Conservation (phyloP, 2,888 invertebrate genomes). For the Opisthograptis luteolata region DNA sequence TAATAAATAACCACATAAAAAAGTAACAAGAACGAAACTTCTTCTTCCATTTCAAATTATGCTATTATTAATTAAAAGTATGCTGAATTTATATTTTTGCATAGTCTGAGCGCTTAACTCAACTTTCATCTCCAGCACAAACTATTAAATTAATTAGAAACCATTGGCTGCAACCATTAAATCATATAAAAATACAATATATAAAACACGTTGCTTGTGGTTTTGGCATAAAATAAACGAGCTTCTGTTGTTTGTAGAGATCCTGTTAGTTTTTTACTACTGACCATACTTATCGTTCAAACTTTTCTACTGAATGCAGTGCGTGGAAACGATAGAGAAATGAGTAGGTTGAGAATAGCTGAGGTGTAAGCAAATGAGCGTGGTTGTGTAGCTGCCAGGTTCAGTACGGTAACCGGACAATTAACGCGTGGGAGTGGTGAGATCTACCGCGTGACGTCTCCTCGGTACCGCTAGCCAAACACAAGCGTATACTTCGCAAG, state of each 20-base stretch:
- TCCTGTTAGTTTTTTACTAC: no score
- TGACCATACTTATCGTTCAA: constrained; percentile 26
- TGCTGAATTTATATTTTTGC: neutral
- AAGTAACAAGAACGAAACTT: no score
- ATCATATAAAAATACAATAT: neutral
- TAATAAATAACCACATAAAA: no score
- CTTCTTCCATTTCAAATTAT: no score
- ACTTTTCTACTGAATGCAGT: constrained; percentile 17
- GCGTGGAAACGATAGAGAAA: constrained; percentile 24
- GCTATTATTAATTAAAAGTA: no score
- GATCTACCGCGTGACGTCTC: constrained; percentile 33
- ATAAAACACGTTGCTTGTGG: constrained; percentile 28
- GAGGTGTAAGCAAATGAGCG: constrained; percentile 29
- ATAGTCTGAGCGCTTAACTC: neutral
- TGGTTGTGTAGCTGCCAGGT: constrained; percentile 4
- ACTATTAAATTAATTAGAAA: neutral
- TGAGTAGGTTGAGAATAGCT: constrained; percentile 20
- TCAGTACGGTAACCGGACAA: constrained; percentile 22
- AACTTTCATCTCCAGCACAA: neutral
- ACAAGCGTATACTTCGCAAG: constrained; percentile 49
- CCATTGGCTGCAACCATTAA: neutral
- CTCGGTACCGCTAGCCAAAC: constrained; percentile 67
- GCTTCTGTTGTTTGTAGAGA: no score
- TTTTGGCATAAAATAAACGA: constrained; percentile 29
- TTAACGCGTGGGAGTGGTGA: constrained; percentile 36